These are phyloP conservation scores for Pollenia labialis DNA, from an alignment of 2,888 invertebrate genomes.

Conservation along the genomic window DNA sequence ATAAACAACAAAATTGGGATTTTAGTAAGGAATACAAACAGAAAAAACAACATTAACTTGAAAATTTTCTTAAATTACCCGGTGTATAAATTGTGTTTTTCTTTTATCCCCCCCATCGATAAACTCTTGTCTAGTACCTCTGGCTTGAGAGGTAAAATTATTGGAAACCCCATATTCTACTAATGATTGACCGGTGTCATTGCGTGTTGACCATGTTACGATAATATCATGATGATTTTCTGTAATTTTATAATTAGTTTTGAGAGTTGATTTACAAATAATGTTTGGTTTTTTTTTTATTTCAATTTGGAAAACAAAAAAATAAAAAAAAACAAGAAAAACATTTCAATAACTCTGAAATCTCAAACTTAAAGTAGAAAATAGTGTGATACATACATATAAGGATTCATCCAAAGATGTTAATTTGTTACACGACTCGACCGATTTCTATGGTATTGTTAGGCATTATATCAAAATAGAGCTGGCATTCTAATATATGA, in stretches of 20 bases:
- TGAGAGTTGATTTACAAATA: neutral
- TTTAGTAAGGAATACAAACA: conserved; percentile 5
- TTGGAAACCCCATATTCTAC: conserved; percentile 89
- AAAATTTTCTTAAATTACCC: conserved; percentile 76
- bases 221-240: conserved; percentile 88
- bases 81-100: conserved; percentile 90
- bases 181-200: conserved; percentile 87
- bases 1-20: conserved; percentile 50
- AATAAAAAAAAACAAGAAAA: neutral
- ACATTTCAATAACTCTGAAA: neutral
- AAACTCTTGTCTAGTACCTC: conserved; percentile 87
- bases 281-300: neutral
- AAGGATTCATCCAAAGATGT: too few relatives aligned
- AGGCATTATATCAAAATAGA: too few relatives aligned
- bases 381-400: too few relatives aligned
- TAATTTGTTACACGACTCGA: too few relatives aligned
- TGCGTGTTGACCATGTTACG: conserved; percentile 93
- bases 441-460: too few relatives aligned
- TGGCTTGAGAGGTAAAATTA: conserved; percentile 84
- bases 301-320: neutral
- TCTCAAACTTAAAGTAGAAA: too few relatives aligned
- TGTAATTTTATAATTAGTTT: conserved; percentile 80
- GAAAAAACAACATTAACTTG: neutral
- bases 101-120: conserved; percentile 89
- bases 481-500: too few relatives aligned